Conservation (phyloP, 2,113 vertebrate genomes). For the Chascanopsetta lugubris region DNA sequence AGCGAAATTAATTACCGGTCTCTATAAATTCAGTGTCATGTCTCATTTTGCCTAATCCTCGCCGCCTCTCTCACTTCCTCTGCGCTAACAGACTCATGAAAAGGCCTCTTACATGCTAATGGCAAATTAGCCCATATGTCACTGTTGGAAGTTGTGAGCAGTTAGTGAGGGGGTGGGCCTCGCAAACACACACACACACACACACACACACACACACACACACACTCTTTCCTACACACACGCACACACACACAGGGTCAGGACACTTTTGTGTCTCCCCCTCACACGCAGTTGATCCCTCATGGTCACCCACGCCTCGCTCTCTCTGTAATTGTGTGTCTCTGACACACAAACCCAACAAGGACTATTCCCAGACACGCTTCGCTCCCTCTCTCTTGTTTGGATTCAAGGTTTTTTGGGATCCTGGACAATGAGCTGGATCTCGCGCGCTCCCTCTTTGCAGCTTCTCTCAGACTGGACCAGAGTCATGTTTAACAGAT, state of each 20-base stretch:
- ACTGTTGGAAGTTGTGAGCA: conserved; percentile 66
- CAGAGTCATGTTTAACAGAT: conserved; percentile 60
- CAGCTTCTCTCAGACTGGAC: conserved; percentile 52
- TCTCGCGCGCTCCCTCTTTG: conserved; percentile 19
- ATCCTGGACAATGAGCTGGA: conserved; percentile 45
- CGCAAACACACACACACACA: not conserved
- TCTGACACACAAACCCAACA: conserved; percentile 30
- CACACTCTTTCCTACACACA: not conserved
- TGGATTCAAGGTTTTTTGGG: conserved; percentile 64
- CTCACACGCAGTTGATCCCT: conserved; percentile 9
- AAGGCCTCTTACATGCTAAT: conserved; percentile 83
- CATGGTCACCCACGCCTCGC: conserved; percentile 14
- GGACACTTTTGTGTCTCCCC: conserved; percentile 6
- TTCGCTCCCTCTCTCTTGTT: conserved; percentile 52
- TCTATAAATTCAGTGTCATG: conserved; percentile 89
- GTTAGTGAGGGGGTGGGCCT: conserved; percentile 24
- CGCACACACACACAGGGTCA: not conserved
- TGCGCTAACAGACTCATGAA: conserved; percentile 74
- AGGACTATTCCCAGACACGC: conserved; percentile 42
- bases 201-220: not conserved
- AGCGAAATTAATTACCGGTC: conserved; percentile 91
- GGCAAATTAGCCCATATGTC: conserved; percentile 74
- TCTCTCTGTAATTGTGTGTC: conserved; percentile 34
- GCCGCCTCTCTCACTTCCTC: conserved; percentile 66
- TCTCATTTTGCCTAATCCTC: conserved; percentile 89